Evolutionary conservation across 2,888 invertebrate genomes (phyloP).

Genomic region (Opisthograptis luteolata): DNA sequence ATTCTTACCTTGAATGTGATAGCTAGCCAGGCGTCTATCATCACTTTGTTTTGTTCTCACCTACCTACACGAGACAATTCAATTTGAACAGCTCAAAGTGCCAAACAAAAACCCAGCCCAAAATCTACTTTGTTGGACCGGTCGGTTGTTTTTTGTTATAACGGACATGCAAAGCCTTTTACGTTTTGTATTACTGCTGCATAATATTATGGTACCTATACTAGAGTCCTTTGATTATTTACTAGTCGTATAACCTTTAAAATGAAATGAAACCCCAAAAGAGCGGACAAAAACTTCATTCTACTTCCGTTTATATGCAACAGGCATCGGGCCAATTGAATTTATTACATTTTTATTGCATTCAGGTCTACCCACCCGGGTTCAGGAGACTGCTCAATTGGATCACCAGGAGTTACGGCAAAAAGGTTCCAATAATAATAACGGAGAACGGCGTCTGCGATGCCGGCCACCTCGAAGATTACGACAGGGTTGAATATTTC

Average conservation of each 20-base stretch:
- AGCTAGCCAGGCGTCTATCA: too few species aligned
- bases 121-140: too few species aligned
- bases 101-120: too few species aligned
- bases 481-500: constrained; percentile 80
- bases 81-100: too few species aligned
- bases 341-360: constrained; percentile 30
- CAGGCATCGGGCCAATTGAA: constrained; percentile 22
- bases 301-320: constrained; percentile 23
- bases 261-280: constrained; percentile 11
- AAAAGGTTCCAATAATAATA: constrained; percentile 80
- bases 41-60: too few species aligned
- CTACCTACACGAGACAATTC: too few species aligned
- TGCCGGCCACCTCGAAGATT: constrained; percentile 62
- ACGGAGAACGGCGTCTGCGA: constrained; percentile 86
- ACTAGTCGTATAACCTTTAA: constrained; percentile 17
- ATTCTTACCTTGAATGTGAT: too few species aligned
- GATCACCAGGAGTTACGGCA: constrained; percentile 85
- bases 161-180: too few species aligned
- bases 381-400: constrained; percentile 86
- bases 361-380: constrained; percentile 85
- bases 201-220: constrained; percentile 17
- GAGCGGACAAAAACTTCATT: constrained; percentile 4
- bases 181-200: constrained; percentile 1
- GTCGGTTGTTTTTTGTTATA: too few species aligned
- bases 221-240: too few species aligned